A percentile compares a stretch with the other conserved stretches of the same genome.
Evolutionary conservation across 2,113 vertebrate genomes (phyloP).

Genomic region (Elgaria multicarinata): DNA sequence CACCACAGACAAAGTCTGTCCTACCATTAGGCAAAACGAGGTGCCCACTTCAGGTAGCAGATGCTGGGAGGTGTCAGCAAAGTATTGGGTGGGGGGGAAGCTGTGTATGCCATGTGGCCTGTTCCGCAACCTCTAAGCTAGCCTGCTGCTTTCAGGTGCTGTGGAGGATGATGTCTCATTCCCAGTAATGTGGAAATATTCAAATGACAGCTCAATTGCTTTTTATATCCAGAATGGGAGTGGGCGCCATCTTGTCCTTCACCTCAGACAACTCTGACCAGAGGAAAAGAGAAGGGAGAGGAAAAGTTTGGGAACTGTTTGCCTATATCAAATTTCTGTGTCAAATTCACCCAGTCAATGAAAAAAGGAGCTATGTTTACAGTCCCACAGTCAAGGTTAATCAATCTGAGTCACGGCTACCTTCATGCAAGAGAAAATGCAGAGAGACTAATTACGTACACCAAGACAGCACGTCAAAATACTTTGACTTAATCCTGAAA

Average conservation of each 20-base stretch:
- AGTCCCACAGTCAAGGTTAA: not conserved
- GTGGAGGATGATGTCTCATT: no score
- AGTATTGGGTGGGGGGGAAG: no score
- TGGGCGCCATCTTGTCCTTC: no score
- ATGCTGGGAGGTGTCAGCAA: no score
- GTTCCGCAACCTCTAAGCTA: no score
- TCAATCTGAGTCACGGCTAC: not conserved
- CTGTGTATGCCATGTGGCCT: no score
- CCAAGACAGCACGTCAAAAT: not conserved
- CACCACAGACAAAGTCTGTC: not conserved
- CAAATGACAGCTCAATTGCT: no score
- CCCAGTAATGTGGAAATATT: no score
- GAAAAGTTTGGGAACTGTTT: not conserved
- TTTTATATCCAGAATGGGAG: not conserved
- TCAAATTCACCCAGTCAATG: not conserved
- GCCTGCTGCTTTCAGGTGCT: no score
- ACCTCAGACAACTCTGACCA: no score
- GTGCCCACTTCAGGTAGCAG: no score
- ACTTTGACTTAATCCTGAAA: constrained; percentile 11
- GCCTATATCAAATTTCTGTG: not conserved
- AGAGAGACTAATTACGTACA: not conserved
- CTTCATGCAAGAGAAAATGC: not conserved
- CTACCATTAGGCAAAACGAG: no score
- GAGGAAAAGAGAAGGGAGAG: not conserved
- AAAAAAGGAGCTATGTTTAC: not conserved